These are phyloP conservation scores for Anser cygnoides DNA, from an alignment of 2,113 vertebrate genomes.

Conservation along the genomic window DNA sequence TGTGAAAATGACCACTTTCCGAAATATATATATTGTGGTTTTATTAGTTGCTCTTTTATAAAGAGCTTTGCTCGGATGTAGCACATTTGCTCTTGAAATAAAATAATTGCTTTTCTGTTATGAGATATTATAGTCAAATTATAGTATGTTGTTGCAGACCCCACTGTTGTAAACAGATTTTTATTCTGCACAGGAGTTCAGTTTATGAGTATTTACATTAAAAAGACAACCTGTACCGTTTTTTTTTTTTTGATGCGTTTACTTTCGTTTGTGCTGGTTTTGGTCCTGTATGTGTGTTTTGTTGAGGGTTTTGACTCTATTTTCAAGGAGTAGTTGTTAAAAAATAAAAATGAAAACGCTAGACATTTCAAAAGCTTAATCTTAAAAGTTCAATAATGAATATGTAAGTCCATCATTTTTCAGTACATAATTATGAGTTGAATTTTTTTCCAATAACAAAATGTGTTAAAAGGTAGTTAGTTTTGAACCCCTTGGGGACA, in stretches of 20 bases:
- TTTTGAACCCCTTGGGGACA: not conserved
- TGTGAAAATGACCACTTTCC: not conserved
- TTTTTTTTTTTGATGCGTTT: not conserved
- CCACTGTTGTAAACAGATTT: not conserved
- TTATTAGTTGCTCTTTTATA: not conserved
- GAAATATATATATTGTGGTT: rapidly evolving
- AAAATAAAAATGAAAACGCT: not conserved
- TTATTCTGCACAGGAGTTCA: not conserved
- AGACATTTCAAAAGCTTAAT: not conserved
- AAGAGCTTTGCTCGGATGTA: not conserved
- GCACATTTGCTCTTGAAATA: not conserved
- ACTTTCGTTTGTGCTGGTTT: not conserved
- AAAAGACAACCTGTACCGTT: not conserved
- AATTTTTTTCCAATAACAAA: not conserved
- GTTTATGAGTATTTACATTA: not conserved
- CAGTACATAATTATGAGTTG: not conserved
- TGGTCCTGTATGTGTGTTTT: not conserved
- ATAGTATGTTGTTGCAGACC: not conserved
- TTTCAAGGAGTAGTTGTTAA: not conserved
- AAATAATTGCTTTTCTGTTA: not conserved
- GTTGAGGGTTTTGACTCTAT: not conserved
- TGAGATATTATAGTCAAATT: not conserved
- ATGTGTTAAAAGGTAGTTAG: not conserved
- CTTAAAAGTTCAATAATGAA: no score
- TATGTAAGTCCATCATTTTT: not conserved